Evolutionary conservation across 2,113 vertebrate species (phyloP).

Genomic region (Lates calcarifer): DNA sequence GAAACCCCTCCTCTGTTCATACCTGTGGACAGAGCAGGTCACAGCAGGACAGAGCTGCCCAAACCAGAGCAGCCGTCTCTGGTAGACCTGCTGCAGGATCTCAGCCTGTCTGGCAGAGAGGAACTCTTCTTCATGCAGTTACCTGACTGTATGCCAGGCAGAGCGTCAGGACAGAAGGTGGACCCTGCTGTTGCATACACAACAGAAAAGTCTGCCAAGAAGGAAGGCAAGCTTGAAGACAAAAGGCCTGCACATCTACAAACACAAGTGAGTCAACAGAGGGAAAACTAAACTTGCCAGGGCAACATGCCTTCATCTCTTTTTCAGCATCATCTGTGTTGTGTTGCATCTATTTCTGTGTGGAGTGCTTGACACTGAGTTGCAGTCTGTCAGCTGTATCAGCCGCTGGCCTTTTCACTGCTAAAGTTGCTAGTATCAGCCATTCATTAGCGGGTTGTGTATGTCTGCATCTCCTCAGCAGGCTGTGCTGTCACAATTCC

Average conservation of each 20-base stretch:
- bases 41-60: constrained; percentile 6
- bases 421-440: not conserved
- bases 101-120: constrained; percentile 76
- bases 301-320: not conserved
- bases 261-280: constrained; percentile 64
- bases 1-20: constrained; percentile 51
- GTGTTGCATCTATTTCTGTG: not conserved
- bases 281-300: not conserved
- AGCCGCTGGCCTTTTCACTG: not conserved
- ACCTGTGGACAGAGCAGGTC: not conserved
- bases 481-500: constrained; percentile 74
- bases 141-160: constrained; percentile 81
- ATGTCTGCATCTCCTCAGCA: constrained; percentile 37
- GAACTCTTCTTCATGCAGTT: constrained; percentile 86
- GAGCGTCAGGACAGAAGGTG: constrained; percentile 5
- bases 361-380: not conserved
- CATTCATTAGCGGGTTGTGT: too few species aligned
- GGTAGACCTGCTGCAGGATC: constrained; percentile 75
- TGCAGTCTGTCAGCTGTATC: not conserved
- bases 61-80: constrained; percentile 62
- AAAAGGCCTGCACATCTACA: constrained; percentile 61
- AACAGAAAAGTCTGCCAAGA: constrained; percentile 53
- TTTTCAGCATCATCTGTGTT: not conserved
- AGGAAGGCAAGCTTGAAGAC: constrained; percentile 63
- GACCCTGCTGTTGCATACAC: not conserved